Conservation (phyloP, 2,797 vertebrate genomes). For the Leuciscus waleckii region DNA sequence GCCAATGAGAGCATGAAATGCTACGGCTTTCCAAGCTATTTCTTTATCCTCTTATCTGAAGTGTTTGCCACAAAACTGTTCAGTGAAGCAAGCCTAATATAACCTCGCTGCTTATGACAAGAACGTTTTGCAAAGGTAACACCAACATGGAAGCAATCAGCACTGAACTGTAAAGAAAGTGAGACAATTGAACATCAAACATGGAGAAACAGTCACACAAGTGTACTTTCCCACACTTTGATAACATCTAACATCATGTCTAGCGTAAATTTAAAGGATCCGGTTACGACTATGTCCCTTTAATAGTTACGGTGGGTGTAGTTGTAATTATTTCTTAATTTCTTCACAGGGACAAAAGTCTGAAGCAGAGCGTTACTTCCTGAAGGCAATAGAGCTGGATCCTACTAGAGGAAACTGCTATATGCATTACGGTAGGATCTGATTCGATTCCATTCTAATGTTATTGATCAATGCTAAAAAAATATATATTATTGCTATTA, state of each 20-base stretch:
- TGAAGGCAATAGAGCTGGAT: constrained; percentile 93
- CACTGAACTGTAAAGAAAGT: constrained; percentile 59
- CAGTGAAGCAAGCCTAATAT: constrained; percentile 68
- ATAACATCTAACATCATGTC: background rate
- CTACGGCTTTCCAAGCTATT: constrained; percentile 4
- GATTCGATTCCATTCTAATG: background rate
- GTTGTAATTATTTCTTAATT: constrained; percentile 39
- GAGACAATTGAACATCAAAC: constrained; percentile 40
- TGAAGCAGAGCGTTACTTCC: constrained; percentile 92
- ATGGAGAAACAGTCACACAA: background rate
- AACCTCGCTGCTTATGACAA: constrained; percentile 56
- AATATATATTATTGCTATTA: background rate
- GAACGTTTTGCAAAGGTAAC: constrained; percentile 50
- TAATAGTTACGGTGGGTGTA: background rate
- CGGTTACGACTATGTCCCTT: background rate
- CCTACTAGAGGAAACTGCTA: constrained; percentile 96
- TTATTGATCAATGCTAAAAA: background rate
- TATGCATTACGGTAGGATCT: constrained; percentile 95
- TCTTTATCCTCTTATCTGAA: constrained; percentile 20
- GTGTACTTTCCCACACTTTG: constrained; percentile 17
- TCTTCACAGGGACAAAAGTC: constrained; percentile 86
- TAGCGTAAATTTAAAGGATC: background rate
- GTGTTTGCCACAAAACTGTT: constrained; percentile 39
- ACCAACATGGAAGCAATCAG: constrained; percentile 71
- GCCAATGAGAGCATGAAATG: constrained; percentile 5